Evolutionary conservation across 1,140 invertebrate genomes (phyloP), one percentile per base, ranked within the genome.

Genomic region (Drosophila arawakana): DNA sequence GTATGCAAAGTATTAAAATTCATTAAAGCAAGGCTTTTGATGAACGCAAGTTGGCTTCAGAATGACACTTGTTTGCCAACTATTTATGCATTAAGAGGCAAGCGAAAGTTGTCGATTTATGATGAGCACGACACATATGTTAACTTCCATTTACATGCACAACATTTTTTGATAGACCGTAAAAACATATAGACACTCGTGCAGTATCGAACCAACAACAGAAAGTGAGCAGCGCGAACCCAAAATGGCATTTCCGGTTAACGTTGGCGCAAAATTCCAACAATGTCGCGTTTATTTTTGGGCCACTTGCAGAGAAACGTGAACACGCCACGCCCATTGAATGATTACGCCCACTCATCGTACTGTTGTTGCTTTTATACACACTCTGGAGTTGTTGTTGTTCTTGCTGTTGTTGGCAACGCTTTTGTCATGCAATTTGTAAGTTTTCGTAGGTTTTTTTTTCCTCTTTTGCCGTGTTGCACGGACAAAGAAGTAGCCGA

Each of bases 221-320:
- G 41, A 52, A 60, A 69, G 55, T 62, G 70, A 68, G 72, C 73
- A 67, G 49, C 34, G 13, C 4, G 50, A 41, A 60, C 68, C 68
- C 47, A 86, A 85, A 81, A 85, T 89, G 67, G 71, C 73, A 83
- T 88, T 88, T 88, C 83, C 83, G 79, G 83, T 86, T 68, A 41
- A 47, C 39, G 59, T 30, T 55, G 54, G 34, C 63, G 62, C 79
- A 57, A 80, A 88, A 83, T 77, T 88, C 73, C 76, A 83, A 59
- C 67, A 80, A 58, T 83, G 84, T 83, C 80, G 73, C 81, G 50
- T 82, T 78, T 72, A 78, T 81, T 68, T 83, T 77, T 73, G 76
- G 79, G 61, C 44, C 73, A 73, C n/a, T 47, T 49, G 39, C 62
- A 55, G 50, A 55, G 57, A 76, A 68, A 66, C 21, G 66, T 43